phyloP scores from a whole-genome alignment of 2,797 vertebrate species.

The Darevskia mixta region DNA sequence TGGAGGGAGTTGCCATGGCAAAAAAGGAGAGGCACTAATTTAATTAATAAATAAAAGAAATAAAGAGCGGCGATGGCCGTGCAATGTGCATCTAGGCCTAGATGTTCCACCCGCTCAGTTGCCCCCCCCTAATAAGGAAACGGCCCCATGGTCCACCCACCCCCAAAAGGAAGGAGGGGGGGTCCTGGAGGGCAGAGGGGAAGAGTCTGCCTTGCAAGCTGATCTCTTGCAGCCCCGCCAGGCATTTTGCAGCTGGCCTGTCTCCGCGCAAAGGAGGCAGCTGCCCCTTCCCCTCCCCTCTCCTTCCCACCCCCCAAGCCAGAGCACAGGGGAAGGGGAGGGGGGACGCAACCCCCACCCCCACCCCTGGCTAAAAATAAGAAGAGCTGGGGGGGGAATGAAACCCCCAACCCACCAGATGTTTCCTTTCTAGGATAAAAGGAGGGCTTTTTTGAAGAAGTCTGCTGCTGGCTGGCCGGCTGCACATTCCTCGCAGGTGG shows the following conservation, averaged over 20 bases:
- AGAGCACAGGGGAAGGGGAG: neutral
- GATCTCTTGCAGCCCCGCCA: neutral
- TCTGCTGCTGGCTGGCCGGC: neutral
- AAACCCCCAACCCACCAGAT: neutral
- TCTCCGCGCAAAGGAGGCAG: neutral
- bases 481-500: neutral
- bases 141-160: too few species aligned
- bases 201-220: neutral
- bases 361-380: neutral
- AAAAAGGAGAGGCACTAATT: too few species aligned
- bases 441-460: neutral
- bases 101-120: too few species aligned
- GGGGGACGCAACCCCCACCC: neutral
- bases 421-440: conserved; percentile 7
- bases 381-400: too few species aligned
- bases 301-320: neutral
- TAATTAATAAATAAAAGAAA: too few species aligned
- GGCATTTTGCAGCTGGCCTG: neutral
- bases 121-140: too few species aligned
- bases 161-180: neutral
- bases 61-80: too few species aligned
- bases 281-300: neutral
- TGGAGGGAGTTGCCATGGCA: too few species aligned
- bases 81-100: too few species aligned
- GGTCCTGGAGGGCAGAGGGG: too few species aligned